A percentile compares a stretch with the other conserved stretches of the same genome.
phyloP scores from a whole-genome alignment of 2,888 invertebrate species.

The Ptilodon capucinus region DNA sequence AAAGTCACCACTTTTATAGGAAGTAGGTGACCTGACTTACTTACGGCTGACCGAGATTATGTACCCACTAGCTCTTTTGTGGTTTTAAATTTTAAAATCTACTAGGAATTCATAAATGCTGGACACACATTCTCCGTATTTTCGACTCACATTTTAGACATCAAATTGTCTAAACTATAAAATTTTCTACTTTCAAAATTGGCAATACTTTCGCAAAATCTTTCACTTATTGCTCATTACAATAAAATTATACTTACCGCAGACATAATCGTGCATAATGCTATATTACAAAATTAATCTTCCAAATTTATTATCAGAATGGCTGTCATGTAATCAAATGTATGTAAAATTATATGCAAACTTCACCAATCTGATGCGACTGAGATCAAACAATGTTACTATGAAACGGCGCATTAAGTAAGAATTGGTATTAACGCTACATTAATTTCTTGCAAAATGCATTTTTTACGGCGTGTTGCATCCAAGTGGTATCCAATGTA shows the following conservation, averaged over 20 bases:
- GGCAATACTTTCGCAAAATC: not conserved
- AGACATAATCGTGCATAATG: not conserved
- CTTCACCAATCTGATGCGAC: slow-evolving; percentile 17
- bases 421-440: slow-evolving; percentile 16
- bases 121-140: too few species aligned
- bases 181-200: not conserved
- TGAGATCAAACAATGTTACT: slow-evolving; percentile 7
- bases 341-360: slow-evolving; percentile 1
- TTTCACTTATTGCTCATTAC: not conserved
- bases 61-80: not conserved
- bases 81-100: slow-evolving; percentile 1
- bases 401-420: slow-evolving; percentile 12
- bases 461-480: slow-evolving; percentile 23
- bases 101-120: slow-evolving; percentile 4
- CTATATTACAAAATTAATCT: slow-evolving; percentile 8
- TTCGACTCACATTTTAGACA: not conserved
- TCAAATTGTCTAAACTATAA: not conserved
- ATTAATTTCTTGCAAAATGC: slow-evolving; percentile 28
- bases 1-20: slow-evolving; percentile 12
- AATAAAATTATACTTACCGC: not conserved
- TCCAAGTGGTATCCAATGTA: slow-evolving; percentile 9
- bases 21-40: slow-evolving; percentile 12
- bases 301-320: slow-evolving; percentile 2
- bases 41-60: not conserved
- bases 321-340: slow-evolving; percentile 3